Conservation (phyloP, 2,113 vertebrate genomes). For the Vicugna pacos region DNA sequence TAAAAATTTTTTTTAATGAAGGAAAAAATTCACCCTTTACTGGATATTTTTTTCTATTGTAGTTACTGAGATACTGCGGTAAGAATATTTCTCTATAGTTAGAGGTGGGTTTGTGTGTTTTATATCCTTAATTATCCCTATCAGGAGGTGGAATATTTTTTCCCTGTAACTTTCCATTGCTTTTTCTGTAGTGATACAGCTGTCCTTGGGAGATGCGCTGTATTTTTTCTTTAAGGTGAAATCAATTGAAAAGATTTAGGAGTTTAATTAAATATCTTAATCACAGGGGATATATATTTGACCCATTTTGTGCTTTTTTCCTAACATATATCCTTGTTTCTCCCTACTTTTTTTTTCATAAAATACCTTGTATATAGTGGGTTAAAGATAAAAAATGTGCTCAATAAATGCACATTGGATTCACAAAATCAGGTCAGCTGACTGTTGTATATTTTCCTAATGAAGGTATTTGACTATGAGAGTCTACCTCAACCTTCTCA, state of each 20-base stretch:
- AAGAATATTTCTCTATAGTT: neutral
- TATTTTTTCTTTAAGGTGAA: neutral
- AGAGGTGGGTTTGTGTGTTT: slow-evolving; percentile 7
- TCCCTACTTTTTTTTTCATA: neutral
- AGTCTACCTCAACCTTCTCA: neutral
- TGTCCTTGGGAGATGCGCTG: neutral
- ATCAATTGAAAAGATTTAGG: neutral
- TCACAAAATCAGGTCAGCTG: neutral
- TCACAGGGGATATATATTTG: neutral
- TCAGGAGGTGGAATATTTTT: neutral
- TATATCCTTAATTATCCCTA: neutral
- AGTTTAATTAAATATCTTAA: neutral
- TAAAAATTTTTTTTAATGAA: neutral
- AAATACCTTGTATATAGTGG: neutral
- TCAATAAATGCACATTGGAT: neutral
- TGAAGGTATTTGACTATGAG: neutral
- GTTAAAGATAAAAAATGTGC: neutral
- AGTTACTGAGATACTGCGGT: neutral
- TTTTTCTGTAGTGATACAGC: neutral
- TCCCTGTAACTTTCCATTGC: neutral
- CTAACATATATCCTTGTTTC: neutral
- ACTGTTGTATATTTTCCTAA: neutral
- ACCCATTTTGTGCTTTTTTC: neutral
- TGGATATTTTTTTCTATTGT: neutral
- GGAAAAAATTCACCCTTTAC: neutral